Evolutionary conservation across 2,113 vertebrate genomes (phyloP).

Genomic region (Sitta europaea): DNA sequence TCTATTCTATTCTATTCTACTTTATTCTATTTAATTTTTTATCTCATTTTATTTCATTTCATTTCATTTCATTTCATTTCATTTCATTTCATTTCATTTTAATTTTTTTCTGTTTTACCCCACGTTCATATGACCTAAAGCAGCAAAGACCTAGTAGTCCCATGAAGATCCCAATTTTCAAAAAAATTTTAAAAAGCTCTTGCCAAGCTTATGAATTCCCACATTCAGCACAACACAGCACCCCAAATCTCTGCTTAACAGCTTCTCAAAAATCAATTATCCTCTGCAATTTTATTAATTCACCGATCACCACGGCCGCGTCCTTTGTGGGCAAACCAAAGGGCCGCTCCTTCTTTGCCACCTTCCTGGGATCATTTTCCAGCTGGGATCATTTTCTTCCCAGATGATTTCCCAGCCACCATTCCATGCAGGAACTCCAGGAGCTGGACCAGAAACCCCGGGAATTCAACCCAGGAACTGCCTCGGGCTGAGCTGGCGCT

Average conservation of each 20-base stretch:
- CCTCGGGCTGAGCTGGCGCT: neutral
- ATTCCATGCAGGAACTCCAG: neutral
- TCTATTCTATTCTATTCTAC: no score
- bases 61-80: neutral
- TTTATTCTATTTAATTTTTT: neutral
- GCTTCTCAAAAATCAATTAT: neutral
- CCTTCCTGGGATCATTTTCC: neutral
- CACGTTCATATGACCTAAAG: accelerated
- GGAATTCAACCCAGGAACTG: neutral
- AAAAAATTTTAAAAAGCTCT: neutral
- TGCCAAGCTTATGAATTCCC: neutral
- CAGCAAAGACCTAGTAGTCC: neutral
- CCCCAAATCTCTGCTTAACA: neutral
- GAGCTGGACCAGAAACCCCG: neutral
- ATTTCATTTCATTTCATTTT: neutral
- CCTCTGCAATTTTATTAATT: neutral
- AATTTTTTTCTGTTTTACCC: neutral
- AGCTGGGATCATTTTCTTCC: neutral
- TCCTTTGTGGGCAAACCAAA: neutral
- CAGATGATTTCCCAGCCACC: no score
- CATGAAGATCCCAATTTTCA: neutral
- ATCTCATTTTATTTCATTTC: neutral
- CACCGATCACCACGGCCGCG: accelerated
- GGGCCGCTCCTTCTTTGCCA: neutral
- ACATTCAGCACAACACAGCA: neutral